These are phyloP conservation scores for Laterallus jamaicensis DNA, from an alignment of 2,113 vertebrate genomes.

Conservation along the genomic window DNA sequence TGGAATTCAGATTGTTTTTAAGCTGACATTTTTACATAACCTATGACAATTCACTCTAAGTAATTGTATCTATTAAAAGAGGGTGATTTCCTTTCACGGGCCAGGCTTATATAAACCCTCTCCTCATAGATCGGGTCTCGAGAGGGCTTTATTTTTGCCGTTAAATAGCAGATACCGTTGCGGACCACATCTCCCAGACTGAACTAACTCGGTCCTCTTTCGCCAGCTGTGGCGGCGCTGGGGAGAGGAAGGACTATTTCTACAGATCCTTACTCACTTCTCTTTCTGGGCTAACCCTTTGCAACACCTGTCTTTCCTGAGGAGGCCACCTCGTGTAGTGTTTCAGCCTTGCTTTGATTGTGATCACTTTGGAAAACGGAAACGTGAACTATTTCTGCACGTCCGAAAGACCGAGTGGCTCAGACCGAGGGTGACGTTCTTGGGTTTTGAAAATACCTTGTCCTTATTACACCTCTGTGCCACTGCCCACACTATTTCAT, in stretches of 20 bases:
- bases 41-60: fast-evolving
- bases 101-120: background rate
- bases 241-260: background rate
- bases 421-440: background rate
- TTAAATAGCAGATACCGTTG: background rate
- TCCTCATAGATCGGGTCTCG: background rate
- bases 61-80: background rate
- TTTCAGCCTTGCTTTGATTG: background rate
- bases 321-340: background rate
- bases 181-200: background rate
- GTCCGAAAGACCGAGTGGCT: background rate
- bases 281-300: background rate
- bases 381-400: background rate
- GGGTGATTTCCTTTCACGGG: background rate
- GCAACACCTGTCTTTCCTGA: background rate
- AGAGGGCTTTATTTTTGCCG: background rate
- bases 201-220: background rate
- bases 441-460: background rate
- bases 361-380: background rate
- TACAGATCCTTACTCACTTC: slow-evolving; percentile 1
- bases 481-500: background rate
- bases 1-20: background rate
- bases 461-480: background rate
- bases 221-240: background rate
- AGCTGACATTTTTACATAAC: background rate